Base-by-base conservation (phyloP, 1,140 invertebrate species). In the Heliothis subflexa region DNA sequence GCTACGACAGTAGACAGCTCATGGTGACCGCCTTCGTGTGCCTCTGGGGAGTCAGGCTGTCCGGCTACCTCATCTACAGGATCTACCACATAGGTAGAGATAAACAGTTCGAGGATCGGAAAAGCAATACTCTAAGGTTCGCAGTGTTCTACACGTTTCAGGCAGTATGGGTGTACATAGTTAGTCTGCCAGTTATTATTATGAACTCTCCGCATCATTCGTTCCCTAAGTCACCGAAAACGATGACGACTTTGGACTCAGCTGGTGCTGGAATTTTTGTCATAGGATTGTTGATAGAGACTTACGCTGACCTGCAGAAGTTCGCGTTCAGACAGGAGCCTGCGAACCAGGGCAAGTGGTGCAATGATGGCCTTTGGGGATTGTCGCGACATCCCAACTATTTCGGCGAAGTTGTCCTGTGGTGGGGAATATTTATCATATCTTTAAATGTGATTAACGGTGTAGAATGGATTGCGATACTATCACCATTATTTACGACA, bases 391-490 rank as follows among this genome's bases (percentile, higher is more conserved):
- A 99, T 95, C 98, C 98, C 0, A 99, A 99, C 91, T 99, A 99
- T 89, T 99, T 99, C 93, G 98, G 98, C 0, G 98, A 99, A 95
- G 98, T 99, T 40, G 95, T 98, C 0, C 95, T 99, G 1, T 99
- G 98, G 98, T 98, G 98, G 97, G 98, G 98, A 1, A 97, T 99
- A 61, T 99, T 99, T 88, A 96, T 98, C 55, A 98, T 99, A 89
- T 98, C 98, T 0, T 92, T 98, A 1, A 98, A 98, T 86, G 97
- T 98, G 2, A 96, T 99, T 61, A 96, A 97, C 86, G 97, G 97
- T 49, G 88, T 96, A 70, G 97, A 98, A 95, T 97, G 97, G 97
- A 95, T 98, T 12, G 97, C 97, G 12, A 97, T 99, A 85, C 95
- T 98, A 49, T 98, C 98, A 5, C 98, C 98, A 9, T 95, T 99